A percentile compares a stretch with the other conserved stretches of the same genome.
Evolutionary conservation across 2,888 invertebrate species (phyloP).

Genomic region (Carabus problematicus): DNA sequence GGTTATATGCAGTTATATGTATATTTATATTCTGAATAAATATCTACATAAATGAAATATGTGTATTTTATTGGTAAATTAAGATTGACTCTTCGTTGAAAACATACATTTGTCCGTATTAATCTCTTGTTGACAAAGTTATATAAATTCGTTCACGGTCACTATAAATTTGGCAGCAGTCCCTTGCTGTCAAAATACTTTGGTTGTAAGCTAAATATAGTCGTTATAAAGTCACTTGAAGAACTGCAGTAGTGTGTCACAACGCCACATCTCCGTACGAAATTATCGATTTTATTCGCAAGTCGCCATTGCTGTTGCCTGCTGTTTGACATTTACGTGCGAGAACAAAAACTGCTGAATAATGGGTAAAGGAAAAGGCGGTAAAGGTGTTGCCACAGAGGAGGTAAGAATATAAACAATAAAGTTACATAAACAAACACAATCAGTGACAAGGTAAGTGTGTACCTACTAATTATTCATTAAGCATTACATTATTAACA

Average conservation of each 20-base stretch:
- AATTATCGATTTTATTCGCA: conserved; percentile 31
- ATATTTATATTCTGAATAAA: no score
- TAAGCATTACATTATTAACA: no score
- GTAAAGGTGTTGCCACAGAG: conserved; percentile 45
- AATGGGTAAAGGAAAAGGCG: conserved; percentile 49
- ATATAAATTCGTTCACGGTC: background rate
- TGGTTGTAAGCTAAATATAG: conserved; percentile 12
- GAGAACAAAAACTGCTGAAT: conserved; percentile 9
- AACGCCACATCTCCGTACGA: background rate
- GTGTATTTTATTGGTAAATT: no score
- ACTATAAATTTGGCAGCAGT: conserved; percentile 22
- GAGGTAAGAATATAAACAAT: conserved; percentile 23
- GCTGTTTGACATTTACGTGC: background rate
- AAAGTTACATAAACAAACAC: conserved; percentile 1
- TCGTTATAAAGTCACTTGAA: conserved; percentile 2
- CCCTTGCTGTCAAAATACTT: conserved; percentile 20
- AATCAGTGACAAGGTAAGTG: background rate
- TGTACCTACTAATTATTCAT: background rate
- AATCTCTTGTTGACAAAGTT: background rate
- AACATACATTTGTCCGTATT: no score
- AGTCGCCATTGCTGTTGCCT: background rate
- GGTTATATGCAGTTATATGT: no score
- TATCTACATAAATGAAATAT: no score
- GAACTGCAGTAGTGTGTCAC: background rate
- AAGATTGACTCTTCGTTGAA: no score